Percentiles rank a stretch among this genome's conserved stretches.
These are phyloP conservation scores for Ictalurus punctatus DNA, from an alignment of 2,113 vertebrate species.

Conservation along the genomic window DNA sequence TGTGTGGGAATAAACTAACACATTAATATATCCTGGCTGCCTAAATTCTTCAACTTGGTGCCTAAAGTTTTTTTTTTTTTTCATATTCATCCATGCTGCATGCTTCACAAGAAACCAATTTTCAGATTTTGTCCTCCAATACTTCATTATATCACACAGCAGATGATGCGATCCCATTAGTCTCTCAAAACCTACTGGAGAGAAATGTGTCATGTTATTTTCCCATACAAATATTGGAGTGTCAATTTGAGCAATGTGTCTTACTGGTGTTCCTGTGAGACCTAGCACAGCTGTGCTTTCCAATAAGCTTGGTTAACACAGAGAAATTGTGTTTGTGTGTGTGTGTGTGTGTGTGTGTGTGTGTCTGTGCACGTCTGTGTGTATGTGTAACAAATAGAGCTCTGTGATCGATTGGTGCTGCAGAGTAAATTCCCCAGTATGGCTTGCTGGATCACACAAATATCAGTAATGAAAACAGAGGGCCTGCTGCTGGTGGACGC, in stretches of 20 bases:
- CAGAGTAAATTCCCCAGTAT: slow-evolving; percentile 36
- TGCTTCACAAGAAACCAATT: neutral
- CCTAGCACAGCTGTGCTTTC: slow-evolving; percentile 33
- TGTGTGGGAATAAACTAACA: neutral
- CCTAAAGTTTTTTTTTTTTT: neutral
- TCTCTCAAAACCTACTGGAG: slow-evolving; percentile 21
- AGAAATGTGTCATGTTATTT: slow-evolving; percentile 33
- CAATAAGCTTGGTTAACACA: slow-evolving; percentile 27
- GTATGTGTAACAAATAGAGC: slow-evolving; percentile 16
- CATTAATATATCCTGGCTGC: neutral
- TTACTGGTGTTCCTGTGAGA: slow-evolving; percentile 10
- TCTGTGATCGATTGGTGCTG: slow-evolving; percentile 27
- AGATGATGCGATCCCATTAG: slow-evolving; percentile 41
- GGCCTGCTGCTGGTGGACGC: neutral
- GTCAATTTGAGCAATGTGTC: slow-evolving; percentile 27
- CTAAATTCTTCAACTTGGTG: neutral
- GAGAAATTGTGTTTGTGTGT: slow-evolving; percentile 13
- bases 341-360: neutral
- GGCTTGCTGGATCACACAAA: slow-evolving; percentile 13
- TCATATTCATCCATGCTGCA: slow-evolving; percentile 1
- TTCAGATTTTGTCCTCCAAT: slow-evolving; percentile 14
- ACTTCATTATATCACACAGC: slow-evolving; percentile 41
- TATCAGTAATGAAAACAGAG: slow-evolving; percentile 46
- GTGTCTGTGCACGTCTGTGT: neutral
- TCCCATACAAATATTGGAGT: slow-evolving; percentile 27